Evolutionary conservation across 2,797 vertebrate genomes (phyloP).

Genomic region (Myiothlypis coronata): DNA sequence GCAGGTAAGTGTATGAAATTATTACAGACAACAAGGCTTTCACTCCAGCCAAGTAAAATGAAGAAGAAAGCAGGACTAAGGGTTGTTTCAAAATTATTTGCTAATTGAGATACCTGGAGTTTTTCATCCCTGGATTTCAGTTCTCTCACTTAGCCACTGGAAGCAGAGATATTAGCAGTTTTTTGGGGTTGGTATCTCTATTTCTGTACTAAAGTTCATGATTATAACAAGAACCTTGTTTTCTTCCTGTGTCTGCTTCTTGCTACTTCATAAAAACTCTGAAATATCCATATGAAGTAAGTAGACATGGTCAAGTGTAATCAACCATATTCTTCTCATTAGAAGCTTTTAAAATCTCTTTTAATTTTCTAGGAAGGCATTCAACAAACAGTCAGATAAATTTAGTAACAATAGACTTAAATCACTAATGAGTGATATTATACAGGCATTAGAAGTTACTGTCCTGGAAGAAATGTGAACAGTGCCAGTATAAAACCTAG

Average conservation of each 20-base stretch:
- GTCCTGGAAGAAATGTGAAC: slow-evolving; percentile 3
- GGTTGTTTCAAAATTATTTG: background rate
- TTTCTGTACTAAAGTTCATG: background rate
- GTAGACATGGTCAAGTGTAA: background rate
- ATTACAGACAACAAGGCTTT: background rate
- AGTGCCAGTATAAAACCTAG: background rate
- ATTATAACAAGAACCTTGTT: background rate
- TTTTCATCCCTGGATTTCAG: background rate
- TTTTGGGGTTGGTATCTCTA: background rate
- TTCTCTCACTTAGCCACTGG: background rate
- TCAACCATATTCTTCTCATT: background rate
- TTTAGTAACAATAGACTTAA: background rate
- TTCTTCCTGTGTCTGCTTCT: background rate
- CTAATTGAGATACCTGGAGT: background rate
- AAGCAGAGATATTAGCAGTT: background rate
- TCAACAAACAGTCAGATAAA: background rate
- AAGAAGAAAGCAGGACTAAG: background rate
- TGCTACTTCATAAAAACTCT: background rate
- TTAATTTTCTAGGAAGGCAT: background rate
- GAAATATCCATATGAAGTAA: background rate
- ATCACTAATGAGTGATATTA: background rate
- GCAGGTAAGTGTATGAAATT: slow-evolving; percentile 64
- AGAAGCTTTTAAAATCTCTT: background rate
- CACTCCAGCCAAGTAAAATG: rapidly evolving
- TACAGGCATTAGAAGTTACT: background rate